Evolutionary conservation across 1,140 invertebrate genomes (phyloP).

Genomic region (Acromyrmex echinatior): DNA sequence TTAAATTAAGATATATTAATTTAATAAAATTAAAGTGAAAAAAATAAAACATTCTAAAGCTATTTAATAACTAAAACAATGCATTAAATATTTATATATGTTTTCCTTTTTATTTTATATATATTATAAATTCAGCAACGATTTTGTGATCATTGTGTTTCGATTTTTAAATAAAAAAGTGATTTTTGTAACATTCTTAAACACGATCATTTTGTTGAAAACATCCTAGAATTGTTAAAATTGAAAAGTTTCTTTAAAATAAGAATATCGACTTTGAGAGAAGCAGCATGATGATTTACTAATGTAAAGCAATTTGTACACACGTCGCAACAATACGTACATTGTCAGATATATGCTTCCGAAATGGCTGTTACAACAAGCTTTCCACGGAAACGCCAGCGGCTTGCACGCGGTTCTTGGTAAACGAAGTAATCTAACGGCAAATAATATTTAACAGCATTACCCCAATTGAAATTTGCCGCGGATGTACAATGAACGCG

Average conservation of each 20-base stretch:
- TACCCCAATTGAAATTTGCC: conserved; percentile 46
- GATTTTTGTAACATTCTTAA: neutral
- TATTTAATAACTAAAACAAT: neutral
- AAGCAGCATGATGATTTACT: neutral
- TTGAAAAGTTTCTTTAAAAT: neutral
- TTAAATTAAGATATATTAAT: neutral
- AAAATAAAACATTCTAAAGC: neutral
- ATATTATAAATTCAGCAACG: neutral
- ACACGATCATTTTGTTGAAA: neutral
- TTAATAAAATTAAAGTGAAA: neutral
- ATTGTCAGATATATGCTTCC: conserved; percentile 7
- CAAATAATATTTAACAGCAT: conserved; percentile 63
- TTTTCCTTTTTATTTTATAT: neutral
- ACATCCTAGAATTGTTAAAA: neutral
- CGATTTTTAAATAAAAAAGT: neutral
- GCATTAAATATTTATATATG: neutral
- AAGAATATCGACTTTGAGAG: neutral
- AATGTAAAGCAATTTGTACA: conserved; percentile 45
- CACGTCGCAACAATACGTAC: neutral
- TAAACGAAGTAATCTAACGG: conserved; percentile 55
- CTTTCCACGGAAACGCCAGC: conserved; percentile 9
- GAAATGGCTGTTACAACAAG: conserved; percentile 27
- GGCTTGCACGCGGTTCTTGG: conserved; percentile 25
- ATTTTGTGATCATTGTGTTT: neutral
- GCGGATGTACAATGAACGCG: conserved; percentile 30